phyloP scores from a whole-genome alignment of 1,140 invertebrate genomes.

The Coptotermes formosanus region DNA sequence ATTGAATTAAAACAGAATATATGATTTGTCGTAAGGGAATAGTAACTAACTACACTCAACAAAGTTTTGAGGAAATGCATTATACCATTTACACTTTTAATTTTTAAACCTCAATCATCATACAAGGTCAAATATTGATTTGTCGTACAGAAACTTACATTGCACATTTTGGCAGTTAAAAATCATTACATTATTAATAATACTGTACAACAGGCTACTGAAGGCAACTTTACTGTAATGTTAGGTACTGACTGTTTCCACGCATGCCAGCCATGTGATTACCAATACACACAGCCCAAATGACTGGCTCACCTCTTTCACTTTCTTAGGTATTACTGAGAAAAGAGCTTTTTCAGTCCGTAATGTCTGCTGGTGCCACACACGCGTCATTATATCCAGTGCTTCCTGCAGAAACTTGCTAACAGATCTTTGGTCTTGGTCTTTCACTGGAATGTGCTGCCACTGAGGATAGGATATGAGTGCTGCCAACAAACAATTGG shows the following conservation, averaged over 20 bases:
- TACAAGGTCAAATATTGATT: too few species aligned
- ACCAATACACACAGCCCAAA: background rate
- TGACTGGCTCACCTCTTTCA: conserved; percentile 64
- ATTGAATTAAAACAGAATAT: too few species aligned
- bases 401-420: conserved; percentile 75
- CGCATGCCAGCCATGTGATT: too few species aligned
- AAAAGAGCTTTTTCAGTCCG: conserved; percentile 64
- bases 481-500: conserved; percentile 47
- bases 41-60: too few species aligned
- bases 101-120: too few species aligned
- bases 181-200: too few species aligned
- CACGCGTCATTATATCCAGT: conserved; percentile 68
- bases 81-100: too few species aligned
- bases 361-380: conserved; percentile 53
- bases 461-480: conserved; percentile 71
- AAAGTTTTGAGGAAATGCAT: too few species aligned
- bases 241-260: too few species aligned
- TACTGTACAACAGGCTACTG: background rate
- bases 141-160: too few species aligned
- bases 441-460: conserved; percentile 71
- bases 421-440: conserved; percentile 78
- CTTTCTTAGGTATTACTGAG: conserved; percentile 76
- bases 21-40: too few species aligned
- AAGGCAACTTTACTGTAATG: background rate
- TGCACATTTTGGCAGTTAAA: too few species aligned